phyloP scores from a whole-genome alignment of 2,888 invertebrate genomes.

The Heteropelma amictum region DNA sequence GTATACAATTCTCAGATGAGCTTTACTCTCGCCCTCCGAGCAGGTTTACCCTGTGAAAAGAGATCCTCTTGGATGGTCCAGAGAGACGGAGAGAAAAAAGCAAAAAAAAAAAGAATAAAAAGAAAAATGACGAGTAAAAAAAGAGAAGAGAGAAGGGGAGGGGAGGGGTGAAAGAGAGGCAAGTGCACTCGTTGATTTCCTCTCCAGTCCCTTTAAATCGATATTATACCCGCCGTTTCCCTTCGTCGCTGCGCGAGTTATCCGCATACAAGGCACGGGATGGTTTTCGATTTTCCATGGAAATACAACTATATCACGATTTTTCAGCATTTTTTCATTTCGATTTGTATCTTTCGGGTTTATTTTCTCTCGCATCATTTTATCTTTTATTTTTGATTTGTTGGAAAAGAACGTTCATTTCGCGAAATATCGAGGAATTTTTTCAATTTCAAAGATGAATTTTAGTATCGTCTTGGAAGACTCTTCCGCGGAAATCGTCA shows the following conservation, averaged over 20 bases:
- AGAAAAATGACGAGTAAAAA: neutral
- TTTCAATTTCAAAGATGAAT: neutral
- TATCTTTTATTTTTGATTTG: too few relatives aligned
- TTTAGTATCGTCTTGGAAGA: too few relatives aligned
- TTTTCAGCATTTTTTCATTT: neutral
- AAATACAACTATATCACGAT: too few relatives aligned
- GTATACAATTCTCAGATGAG: slow-evolving; percentile 6
- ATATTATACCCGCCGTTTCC: slow-evolving; percentile 2
- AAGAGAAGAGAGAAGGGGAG: neutral
- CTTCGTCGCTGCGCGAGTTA: slow-evolving; percentile 9
- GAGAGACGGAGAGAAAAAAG: neutral
- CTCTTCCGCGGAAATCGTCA: too few relatives aligned
- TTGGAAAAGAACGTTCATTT: too few relatives aligned
- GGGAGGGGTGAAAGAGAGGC: neutral
- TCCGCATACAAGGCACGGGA: too few relatives aligned
- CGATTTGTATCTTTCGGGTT: neutral
- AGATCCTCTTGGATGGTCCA: slow-evolving; percentile 13
- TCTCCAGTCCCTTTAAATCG: slow-evolving; percentile 17
- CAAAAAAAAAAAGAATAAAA: neutral
- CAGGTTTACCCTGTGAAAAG: slow-evolving; percentile 1
- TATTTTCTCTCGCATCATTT: neutral
- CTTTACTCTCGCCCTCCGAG: slow-evolving; percentile 13
- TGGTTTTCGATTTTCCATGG: too few relatives aligned
- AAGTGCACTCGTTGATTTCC: slow-evolving; percentile 27
- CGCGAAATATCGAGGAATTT: neutral